phyloP scores from a whole-genome alignment of 1,140 invertebrate species.

The Lasioglossum baleicum region DNA sequence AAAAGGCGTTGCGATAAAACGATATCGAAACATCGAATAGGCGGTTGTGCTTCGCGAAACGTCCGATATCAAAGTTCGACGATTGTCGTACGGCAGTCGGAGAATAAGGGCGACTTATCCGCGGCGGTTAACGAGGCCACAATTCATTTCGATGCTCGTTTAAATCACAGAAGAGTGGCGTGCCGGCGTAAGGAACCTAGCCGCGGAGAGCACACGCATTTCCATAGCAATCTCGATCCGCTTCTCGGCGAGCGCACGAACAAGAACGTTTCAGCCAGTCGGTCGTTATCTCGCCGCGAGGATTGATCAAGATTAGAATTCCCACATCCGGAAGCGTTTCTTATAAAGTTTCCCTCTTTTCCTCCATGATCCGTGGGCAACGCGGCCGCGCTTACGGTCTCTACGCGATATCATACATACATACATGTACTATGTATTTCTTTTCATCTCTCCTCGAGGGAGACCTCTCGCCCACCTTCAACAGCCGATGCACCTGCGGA shows the following conservation, averaged over 20 bases:
- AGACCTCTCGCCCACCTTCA: too few species aligned
- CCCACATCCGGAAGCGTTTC: constrained; percentile 57
- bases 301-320: constrained; percentile 60
- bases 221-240: constrained; percentile 41
- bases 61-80: too few species aligned
- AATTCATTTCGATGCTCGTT: constrained; percentile 15
- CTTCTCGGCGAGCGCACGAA: constrained; percentile 41
- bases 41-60: too few species aligned
- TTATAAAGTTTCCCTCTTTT: constrained; percentile 51
- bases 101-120: background rate
- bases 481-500: constrained; percentile 37
- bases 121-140: constrained; percentile 2
- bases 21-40: too few species aligned
- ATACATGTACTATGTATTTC: too few species aligned
- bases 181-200: constrained; percentile 4
- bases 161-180: constrained; percentile 4
- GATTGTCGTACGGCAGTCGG: too few species aligned
- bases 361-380: background rate
- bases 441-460: too few species aligned
- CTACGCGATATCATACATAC: too few species aligned
- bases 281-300: constrained; percentile 38
- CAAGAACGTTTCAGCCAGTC: constrained; percentile 3
- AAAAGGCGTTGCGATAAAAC: too few species aligned
- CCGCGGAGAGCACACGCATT: constrained; percentile 5
- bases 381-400: background rate